Evolutionary conservation across 2,797 vertebrate species (phyloP).

Genomic region (Macrochelys suwanniensis): DNA sequence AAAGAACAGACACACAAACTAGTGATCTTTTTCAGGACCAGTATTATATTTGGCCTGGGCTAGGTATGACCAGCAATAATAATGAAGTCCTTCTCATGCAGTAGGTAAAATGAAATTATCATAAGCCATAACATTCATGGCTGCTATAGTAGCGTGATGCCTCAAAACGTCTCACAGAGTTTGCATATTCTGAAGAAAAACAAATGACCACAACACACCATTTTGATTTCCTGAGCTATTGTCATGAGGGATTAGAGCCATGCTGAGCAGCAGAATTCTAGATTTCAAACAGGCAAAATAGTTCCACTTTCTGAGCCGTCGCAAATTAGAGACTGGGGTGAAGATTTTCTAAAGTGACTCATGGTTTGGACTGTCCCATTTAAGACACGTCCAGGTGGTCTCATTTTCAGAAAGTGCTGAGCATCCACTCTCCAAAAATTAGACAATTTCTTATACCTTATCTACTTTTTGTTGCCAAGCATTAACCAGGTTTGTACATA

Average conservation of each 20-base stretch:
- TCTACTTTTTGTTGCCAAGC: not conserved
- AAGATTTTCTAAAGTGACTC: not conserved
- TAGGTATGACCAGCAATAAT: not conserved
- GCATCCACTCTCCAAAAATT: not conserved
- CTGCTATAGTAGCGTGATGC: slow-evolving; percentile 7
- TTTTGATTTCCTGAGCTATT: slow-evolving; percentile 65
- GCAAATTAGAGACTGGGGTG: not conserved
- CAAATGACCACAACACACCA: slow-evolving; percentile 15
- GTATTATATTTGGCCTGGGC: not conserved
- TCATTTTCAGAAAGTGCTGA: not conserved
- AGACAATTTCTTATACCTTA: not conserved
- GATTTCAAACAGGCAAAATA: slow-evolving; percentile 18
- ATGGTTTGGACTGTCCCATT: not conserved
- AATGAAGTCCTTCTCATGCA: not conserved
- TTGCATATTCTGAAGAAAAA: slow-evolving; percentile 54
- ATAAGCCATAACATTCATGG: not conserved
- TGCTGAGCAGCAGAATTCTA: not conserved
- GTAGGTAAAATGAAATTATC: not conserved
- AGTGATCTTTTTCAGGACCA: not conserved
- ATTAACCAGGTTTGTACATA: slow-evolving; percentile 48
- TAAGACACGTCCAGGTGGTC: not conserved
- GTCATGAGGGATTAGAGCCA: slow-evolving; percentile 35
- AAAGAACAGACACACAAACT: slow-evolving; percentile 13
- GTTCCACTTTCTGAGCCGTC: slow-evolving; percentile 22
- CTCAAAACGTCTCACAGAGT: slow-evolving; percentile 41